A percentile compares a stretch with the other conserved stretches of the same genome.
Evolutionary conservation across 1,140 invertebrate species (phyloP).

Genomic region (Scaptomyza graminum): DNA sequence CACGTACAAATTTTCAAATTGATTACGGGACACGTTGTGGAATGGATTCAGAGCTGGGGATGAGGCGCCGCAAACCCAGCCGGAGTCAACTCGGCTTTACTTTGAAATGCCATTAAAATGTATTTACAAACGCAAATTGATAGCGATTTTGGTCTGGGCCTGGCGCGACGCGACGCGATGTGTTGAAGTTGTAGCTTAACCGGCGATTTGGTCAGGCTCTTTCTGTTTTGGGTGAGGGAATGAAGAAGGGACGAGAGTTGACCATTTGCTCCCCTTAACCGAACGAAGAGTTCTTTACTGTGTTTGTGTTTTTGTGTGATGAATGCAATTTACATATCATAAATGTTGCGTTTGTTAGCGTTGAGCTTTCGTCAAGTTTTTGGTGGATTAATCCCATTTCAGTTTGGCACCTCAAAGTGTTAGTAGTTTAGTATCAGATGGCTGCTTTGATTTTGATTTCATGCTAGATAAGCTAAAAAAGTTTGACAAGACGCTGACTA

Average conservation of each 20-base stretch:
- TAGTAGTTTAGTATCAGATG: no score
- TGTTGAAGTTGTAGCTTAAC: conserved; percentile 73
- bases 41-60: conserved; percentile 4
- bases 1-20: conserved; percentile 72
- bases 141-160: conserved; percentile 67
- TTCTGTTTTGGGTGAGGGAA: background rate
- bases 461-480: no score
- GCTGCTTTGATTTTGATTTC: no score
- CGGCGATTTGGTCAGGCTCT: conserved; percentile 49
- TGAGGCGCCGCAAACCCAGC: background rate
- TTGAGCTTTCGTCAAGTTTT: background rate
- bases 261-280: no score
- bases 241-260: background rate
- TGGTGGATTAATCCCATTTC: no score
- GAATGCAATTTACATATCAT: conserved; percentile 16
- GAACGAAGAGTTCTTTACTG: no score
- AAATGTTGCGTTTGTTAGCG: conserved; percentile 19
- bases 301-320: conserved; percentile 6
- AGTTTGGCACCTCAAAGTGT: no score
- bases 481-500: no score
- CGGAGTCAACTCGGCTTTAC: conserved; percentile 61
- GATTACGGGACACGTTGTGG: conserved; percentile 56
- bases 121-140: conserved; percentile 83
- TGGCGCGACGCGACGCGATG: conserved; percentile 34
- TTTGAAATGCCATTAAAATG: conserved; percentile 82